A percentile compares a stretch with the other conserved stretches of the same genome.
phyloP scores from a whole-genome alignment of 1,140 invertebrate species.

The Neodiprion lecontei region DNA sequence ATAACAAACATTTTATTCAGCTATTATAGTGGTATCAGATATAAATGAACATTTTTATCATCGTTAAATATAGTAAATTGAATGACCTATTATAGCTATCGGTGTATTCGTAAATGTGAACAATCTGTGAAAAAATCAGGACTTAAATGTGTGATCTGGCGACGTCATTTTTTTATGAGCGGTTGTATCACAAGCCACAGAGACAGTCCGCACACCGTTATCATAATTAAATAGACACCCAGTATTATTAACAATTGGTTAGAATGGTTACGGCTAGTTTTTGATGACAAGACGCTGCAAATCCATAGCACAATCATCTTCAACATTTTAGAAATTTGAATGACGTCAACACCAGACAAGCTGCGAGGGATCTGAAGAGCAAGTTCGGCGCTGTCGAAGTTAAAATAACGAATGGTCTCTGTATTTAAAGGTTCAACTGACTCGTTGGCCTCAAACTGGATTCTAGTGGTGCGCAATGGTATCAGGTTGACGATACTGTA shows the following conservation, averaged over 20 bases:
- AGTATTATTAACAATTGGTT: neutral
- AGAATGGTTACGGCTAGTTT: constrained; percentile 4
- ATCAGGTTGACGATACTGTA: constrained; percentile 34
- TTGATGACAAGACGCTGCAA: neutral
- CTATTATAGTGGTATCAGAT: constrained; percentile 52
- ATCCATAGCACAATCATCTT: neutral
- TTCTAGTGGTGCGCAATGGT: constrained; percentile 34
- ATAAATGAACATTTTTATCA: constrained; percentile 53
- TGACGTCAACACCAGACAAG: neutral
- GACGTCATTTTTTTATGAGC: constrained; percentile 1
- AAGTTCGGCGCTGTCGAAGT: neutral
- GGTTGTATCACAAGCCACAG: neutral
- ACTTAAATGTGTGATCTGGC: neutral
- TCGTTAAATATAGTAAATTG: constrained; percentile 49
- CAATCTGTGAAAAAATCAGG: constrained; percentile 7
- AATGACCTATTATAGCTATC: constrained; percentile 35
- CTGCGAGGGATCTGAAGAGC: neutral
- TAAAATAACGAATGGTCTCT: neutral
- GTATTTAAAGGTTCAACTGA: neutral
- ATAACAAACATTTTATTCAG: constrained; percentile 57
- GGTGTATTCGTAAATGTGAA: neutral
- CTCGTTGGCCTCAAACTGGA: constrained; percentile 24
- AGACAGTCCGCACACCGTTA: constrained; percentile 6
- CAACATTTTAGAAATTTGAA: neutral
- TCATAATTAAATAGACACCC: constrained; percentile 5